These are phyloP conservation scores for Omphaloscelis lunosa DNA, from an alignment of 2,888 invertebrate species.

Conservation along the genomic window DNA sequence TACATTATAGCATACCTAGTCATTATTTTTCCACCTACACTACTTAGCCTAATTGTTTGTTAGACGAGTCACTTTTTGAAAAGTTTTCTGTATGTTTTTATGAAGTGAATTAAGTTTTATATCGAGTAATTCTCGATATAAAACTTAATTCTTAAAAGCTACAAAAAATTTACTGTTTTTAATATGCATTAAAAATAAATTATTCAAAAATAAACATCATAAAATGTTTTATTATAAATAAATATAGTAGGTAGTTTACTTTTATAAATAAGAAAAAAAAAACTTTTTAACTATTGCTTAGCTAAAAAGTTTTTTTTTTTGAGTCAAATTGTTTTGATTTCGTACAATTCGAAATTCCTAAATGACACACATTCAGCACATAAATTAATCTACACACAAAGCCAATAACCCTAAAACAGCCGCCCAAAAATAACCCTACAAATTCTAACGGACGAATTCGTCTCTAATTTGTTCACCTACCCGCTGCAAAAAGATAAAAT, in stretches of 20 bases:
- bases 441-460: conserved; percentile 58
- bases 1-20: background rate
- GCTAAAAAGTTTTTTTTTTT: no score
- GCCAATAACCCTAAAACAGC: conserved; percentile 60
- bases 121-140: no score
- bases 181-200: background rate
- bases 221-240: background rate
- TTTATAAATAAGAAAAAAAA: background rate
- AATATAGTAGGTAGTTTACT: background rate
- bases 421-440: conserved; percentile 63
- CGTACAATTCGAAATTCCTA: background rate
- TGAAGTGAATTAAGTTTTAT: background rate
- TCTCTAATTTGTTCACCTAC: conserved; percentile 71
- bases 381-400: conserved; percentile 58
- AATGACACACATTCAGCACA: conserved; percentile 32
- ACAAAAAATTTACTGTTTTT: background rate
- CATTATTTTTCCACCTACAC: background rate
- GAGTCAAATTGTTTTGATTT: no score
- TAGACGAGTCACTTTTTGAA: background rate
- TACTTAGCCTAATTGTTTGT: background rate
- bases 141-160: background rate
- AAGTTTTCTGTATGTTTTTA: background rate
- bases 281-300: background rate
- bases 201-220: background rate
- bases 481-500: conserved; percentile 80